A percentile compares a stretch with the other conserved stretches of the same genome.
Conservation (phyloP, 2,797 vertebrate genomes). For the Vultur gryphus region DNA sequence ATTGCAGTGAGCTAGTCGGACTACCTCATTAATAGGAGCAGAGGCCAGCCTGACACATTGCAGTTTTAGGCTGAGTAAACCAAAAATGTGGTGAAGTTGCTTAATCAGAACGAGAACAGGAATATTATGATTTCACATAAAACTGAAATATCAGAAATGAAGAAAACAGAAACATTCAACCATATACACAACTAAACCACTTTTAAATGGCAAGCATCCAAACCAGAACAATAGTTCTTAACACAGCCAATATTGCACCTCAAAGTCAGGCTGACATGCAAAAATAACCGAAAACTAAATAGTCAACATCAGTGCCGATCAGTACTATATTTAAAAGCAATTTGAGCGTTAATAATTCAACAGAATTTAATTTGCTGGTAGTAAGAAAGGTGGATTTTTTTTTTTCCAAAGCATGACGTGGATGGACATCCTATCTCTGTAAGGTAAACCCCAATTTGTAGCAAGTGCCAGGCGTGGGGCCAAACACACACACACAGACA, state of each 20-base stretch:
- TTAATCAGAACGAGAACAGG: neutral
- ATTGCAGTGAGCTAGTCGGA: neutral
- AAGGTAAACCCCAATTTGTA: neutral
- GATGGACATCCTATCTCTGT: constrained; percentile 5
- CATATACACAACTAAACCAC: neutral
- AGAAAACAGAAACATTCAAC: neutral
- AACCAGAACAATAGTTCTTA: neutral
- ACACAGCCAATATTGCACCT: neutral
- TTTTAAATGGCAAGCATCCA: neutral
- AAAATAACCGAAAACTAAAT: neutral
- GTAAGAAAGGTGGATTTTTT: neutral
- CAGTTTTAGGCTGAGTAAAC: neutral
- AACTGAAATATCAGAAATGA: neutral
- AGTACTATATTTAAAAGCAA: neutral
- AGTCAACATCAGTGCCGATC: neutral
- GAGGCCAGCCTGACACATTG: neutral
- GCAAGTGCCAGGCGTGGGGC: neutral
- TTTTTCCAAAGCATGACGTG: neutral
- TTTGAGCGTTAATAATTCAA: constrained; percentile 24
- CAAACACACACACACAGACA: neutral
- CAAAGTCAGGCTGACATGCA: neutral
- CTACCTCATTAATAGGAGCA: neutral
- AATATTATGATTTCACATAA: neutral
- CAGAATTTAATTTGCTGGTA: neutral
- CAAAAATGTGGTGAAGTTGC: neutral